Evolutionary conservation across 2,797 vertebrate species (phyloP).

Genomic region (Anabas testudineus): DNA sequence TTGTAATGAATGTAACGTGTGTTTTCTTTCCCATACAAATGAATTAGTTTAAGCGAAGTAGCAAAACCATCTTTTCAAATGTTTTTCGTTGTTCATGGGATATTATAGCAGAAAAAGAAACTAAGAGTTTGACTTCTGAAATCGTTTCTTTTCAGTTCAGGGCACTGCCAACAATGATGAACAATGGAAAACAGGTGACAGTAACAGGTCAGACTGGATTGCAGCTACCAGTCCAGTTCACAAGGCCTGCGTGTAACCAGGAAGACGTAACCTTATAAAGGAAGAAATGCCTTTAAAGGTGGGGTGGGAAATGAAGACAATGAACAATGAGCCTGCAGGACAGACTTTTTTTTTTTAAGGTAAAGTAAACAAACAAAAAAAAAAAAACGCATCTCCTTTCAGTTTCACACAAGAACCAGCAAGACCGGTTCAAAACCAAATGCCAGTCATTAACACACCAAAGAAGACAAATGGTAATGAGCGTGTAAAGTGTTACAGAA

Average conservation of each 20-base stretch:
- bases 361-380: slow-evolving; percentile 8
- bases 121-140: background rate
- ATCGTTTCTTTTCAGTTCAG: slow-evolving; percentile 6
- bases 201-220: slow-evolving; percentile 70
- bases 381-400: slow-evolving; percentile 30
- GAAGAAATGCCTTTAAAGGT: slow-evolving; percentile 16
- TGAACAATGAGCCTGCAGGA: slow-evolving; percentile 42
- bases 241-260: slow-evolving; percentile 25
- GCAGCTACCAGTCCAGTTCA: slow-evolving; percentile 40
- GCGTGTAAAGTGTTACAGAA: slow-evolving; percentile 11
- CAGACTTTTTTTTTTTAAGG: too few species aligned
- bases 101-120: slow-evolving; percentile 10
- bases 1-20: background rate
- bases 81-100: background rate
- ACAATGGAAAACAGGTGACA: slow-evolving; percentile 51
- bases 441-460: slow-evolving; percentile 8
- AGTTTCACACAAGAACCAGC: slow-evolving; percentile 15
- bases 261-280: slow-evolving; percentile 52
- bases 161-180: slow-evolving; percentile 8
- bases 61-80: background rate
- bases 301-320: slow-evolving; percentile 48
- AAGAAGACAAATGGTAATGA: slow-evolving; percentile 14
- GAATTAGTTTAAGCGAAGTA: background rate
- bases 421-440: slow-evolving; percentile 39
- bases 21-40: background rate